Conservation (phyloP, 2,888 invertebrate genomes). For the Trachelus stipa region DNA sequence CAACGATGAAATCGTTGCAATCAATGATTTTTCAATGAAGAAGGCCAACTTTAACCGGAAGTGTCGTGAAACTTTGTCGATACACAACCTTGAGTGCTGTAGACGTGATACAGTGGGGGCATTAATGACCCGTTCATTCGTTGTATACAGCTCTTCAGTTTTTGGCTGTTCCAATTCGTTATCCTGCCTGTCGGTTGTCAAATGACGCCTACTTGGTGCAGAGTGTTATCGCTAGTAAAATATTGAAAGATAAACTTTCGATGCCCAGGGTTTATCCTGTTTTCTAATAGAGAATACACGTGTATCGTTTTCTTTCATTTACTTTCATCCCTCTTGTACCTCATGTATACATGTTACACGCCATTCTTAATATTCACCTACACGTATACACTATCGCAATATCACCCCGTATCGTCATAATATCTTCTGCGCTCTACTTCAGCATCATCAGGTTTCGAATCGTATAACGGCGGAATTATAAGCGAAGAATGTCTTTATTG, state of each 20-base stretch:
- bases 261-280: conserved; percentile 62
- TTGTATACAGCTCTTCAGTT: too few species aligned
- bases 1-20: background rate
- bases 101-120: too few species aligned
- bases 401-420: background rate
- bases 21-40: background rate
- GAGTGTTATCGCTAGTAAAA: background rate
- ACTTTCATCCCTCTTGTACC: background rate
- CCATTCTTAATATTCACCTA: background rate
- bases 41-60: background rate
- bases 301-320: background rate
- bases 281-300: conserved; percentile 3
- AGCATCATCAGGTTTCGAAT: background rate
- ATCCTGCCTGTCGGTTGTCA: background rate
- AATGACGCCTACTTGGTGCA: background rate
- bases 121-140: background rate
- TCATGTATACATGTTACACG: background rate
- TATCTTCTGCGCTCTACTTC: background rate
- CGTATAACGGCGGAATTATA: background rate
- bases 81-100: too few species aligned
- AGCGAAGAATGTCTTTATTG: background rate
- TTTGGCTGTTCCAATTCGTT: background rate
- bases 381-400: background rate
- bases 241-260: conserved; percentile 19
- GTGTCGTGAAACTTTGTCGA: background rate